Evolutionary conservation across 1,140 invertebrate species (phyloP).

Genomic region (Physella acuta): DNA sequence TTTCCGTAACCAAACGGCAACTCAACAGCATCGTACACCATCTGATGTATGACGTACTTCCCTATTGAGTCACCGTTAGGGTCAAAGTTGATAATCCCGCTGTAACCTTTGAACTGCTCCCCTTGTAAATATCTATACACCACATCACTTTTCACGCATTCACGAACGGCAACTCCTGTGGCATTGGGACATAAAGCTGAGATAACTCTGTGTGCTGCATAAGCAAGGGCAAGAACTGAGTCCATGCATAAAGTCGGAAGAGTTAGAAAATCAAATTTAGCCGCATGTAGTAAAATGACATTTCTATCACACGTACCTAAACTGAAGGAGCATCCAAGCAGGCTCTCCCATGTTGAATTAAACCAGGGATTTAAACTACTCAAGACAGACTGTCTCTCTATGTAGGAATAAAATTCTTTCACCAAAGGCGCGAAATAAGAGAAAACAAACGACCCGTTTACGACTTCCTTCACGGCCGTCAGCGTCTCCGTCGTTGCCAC

Average conservation of each 20-base stretch:
- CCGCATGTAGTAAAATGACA: background rate
- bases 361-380: slow-evolving; percentile 6
- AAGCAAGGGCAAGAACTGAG: slow-evolving; percentile 13
- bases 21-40: background rate
- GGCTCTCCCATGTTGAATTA: background rate
- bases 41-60: slow-evolving; percentile 7
- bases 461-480: too few relatives aligned
- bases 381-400: background rate
- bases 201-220: slow-evolving; percentile 10
- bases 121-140: slow-evolving; percentile 8
- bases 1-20: background rate
- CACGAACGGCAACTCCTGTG: background rate
- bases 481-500: background rate
- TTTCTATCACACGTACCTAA: background rate
- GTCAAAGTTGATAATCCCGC: slow-evolving; percentile 11
- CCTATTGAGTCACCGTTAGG: background rate
- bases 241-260: slow-evolving; percentile 4
- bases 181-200: background rate
- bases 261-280: background rate
- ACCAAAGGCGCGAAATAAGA: background rate
- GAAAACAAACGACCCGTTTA: slow-evolving; percentile 7
- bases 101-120: slow-evolving; percentile 8
- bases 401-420: slow-evolving; percentile 4
- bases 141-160: background rate
- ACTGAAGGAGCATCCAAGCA: background rate